Conservation (phyloP, 1,140 invertebrate genomes). For the Brachionus paranguensis region DNA sequence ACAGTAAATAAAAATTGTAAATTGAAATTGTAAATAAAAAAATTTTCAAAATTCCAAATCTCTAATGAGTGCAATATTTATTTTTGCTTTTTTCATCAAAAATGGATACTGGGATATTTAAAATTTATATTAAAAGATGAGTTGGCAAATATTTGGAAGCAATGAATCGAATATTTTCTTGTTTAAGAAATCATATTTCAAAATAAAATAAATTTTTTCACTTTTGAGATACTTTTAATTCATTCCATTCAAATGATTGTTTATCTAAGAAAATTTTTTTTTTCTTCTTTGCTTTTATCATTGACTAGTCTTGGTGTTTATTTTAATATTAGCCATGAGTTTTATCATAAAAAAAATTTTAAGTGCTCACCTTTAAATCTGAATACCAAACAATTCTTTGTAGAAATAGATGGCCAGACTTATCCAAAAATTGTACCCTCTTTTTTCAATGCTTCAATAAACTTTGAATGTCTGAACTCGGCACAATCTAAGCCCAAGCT, state of each 20-base stretch:
- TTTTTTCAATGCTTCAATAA: constrained; percentile 22
- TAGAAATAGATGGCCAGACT: background rate
- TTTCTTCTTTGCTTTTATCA: background rate
- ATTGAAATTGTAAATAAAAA: too few relatives aligned
- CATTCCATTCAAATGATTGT: background rate
- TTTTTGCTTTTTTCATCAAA: too few relatives aligned
- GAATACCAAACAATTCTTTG: background rate
- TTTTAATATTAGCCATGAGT: background rate
- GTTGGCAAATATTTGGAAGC: too few relatives aligned
- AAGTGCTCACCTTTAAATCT: background rate
- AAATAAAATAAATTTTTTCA: too few relatives aligned
- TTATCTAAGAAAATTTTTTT: background rate
- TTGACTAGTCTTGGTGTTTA: background rate
- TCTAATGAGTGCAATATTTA: too few relatives aligned
- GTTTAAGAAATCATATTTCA: too few relatives aligned
- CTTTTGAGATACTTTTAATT: too few relatives aligned
- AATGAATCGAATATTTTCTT: too few relatives aligned
- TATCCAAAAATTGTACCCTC: constrained; percentile 3
- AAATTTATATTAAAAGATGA: too few relatives aligned
- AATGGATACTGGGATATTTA: too few relatives aligned
- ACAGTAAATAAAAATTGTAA: too few relatives aligned
- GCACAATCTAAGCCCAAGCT: background rate
- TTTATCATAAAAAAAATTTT: background rate
- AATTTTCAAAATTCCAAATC: too few relatives aligned
- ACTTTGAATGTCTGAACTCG: background rate